Evolutionary conservation across 2,113 vertebrate genomes (phyloP).

Genomic region (Cyprinodon brontotheroides): DNA sequence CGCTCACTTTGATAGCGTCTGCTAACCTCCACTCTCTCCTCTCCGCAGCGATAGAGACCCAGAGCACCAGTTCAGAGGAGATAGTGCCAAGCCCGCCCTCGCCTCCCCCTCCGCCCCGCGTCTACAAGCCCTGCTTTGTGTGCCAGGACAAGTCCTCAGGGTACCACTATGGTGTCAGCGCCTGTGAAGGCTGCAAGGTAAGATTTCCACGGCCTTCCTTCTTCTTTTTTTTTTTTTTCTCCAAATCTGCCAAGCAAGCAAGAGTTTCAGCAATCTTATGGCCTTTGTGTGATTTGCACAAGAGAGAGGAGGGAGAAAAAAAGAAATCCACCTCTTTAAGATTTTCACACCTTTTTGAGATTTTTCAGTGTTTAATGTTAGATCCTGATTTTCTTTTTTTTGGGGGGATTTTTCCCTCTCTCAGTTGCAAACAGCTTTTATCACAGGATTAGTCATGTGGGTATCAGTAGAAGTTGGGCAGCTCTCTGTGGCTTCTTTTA

Average conservation of each 20-base stretch:
- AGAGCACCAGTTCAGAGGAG: constrained; percentile 98
- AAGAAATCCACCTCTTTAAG: neutral
- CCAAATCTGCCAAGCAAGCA: constrained; percentile 61
- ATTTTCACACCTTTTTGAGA: constrained; percentile 15
- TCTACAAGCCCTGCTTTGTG: constrained; percentile 98
- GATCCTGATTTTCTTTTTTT: constrained; percentile 1
- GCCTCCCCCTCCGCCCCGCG: constrained; percentile 91
- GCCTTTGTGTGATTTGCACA: constrained; percentile 32
- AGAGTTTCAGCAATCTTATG: constrained; percentile 39
- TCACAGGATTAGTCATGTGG: constrained; percentile 4
- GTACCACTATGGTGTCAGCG: constrained; percentile 98
- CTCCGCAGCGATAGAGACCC: constrained; percentile 91
- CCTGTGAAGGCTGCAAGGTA: constrained; percentile 99
- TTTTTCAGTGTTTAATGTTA: constrained; percentile 20
- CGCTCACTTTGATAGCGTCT: constrained; percentile 33
- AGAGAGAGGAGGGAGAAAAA: neutral
- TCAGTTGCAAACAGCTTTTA: constrained; percentile 6
- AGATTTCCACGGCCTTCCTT: constrained; percentile 62
- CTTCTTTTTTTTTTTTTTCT: neutral
- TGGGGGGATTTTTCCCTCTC: neutral
- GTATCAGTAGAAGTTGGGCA: neutral
- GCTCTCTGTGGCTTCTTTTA: neutral
- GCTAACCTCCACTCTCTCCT: constrained; percentile 37
- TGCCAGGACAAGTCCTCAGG: constrained; percentile 98
- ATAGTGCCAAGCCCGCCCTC: constrained; percentile 96